Base-by-base conservation (phyloP, 2,888 invertebrate genomes). In the Thereva unica region DNA sequence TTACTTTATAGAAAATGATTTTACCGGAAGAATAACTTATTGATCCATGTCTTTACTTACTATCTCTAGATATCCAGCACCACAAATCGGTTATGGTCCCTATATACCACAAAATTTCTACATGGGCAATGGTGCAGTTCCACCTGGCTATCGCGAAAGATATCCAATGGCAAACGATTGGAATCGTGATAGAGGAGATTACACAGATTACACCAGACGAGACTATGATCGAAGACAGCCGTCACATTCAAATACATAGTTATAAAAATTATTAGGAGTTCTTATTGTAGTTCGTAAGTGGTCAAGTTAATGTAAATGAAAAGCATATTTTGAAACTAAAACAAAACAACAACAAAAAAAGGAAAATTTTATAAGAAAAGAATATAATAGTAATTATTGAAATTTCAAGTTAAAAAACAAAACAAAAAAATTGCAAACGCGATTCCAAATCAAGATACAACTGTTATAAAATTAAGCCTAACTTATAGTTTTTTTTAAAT, bases 151-250 rank as follows among this genome's bases (percentile, higher is more conserved):
- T 71, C 78, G 84, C 65, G 85, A 86, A 79, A 85, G 85, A 70
- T 82, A 82, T 73, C 77, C 78, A 37, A 74, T 78, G 1, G 67
- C 75, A 1, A 74, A 74, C 55, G 74, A 79, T 35, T 78, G 76
- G 73, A 74, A 75, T 35, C 77, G 79, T n/a, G 78, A 67, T 23
- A 66, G 70, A 5, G 85, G 85, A 9, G 86, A 85, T 72, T 85
- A 85, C 70, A 72, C 76, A 23, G 85, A 85, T 66, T 83, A 86
- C 72, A 82, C 88, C 78, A 74, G 87, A 67, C 80, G 87, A 69
- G 88, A 88, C 74, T 87, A 87, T 73, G 88, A 88, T 74, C 82
- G 87, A 69, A 84, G 87, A 71, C 87, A 87, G 68, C 86, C 87
- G 44, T 86, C 86, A 23, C 71, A 69, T 69, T 66, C 69, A 53